Evolutionary conservation across 2,888 invertebrate genomes (phyloP).

Genomic region (Pycnomerus fuliginosus): DNA sequence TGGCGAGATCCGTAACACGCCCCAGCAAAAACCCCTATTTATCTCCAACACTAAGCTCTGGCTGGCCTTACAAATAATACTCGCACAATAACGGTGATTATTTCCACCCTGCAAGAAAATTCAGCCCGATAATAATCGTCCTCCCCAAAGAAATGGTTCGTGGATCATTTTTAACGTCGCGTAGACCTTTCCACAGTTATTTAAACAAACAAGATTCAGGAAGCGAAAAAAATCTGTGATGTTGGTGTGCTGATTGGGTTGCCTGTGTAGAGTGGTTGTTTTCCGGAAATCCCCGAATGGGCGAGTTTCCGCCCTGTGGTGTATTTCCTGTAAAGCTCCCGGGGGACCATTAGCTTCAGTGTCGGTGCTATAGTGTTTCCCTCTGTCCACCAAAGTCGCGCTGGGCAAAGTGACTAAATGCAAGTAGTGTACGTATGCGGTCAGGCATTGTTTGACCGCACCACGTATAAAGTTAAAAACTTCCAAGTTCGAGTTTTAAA

Average conservation of each 20-base stretch:
- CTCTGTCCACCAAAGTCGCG: slow-evolving; percentile 17
- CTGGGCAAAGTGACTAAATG: too few species aligned
- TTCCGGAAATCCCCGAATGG: slow-evolving; percentile 27
- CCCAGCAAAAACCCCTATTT: slow-evolving; percentile 24
- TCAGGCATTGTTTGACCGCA: too few species aligned
- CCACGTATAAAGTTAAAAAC: too few species aligned
- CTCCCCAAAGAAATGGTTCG: too few species aligned
- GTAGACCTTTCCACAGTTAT: too few species aligned
- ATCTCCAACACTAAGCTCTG: slow-evolving; percentile 13
- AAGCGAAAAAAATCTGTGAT: too few species aligned
- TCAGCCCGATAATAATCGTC: slow-evolving; percentile 8
- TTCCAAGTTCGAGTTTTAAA: too few species aligned
- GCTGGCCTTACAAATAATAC: slow-evolving; percentile 12
- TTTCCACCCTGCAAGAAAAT: slow-evolving; percentile 6
- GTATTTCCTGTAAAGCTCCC: slow-evolving; percentile 24
- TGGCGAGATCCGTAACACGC: slow-evolving; percentile 19
- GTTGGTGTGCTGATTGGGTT: slow-evolving; percentile 7
- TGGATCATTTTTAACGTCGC: too few species aligned
- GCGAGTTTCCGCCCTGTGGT: slow-evolving; percentile 13
- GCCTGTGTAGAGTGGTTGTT: slow-evolving; percentile 26
- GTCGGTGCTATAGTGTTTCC: slow-evolving; percentile 26
- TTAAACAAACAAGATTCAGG: too few species aligned
- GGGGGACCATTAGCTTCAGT: slow-evolving; percentile 33
- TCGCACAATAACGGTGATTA: slow-evolving; percentile 14
- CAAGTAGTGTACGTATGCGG: too few species aligned